phyloP scores from a whole-genome alignment of 1,140 invertebrate species.

The Heliothis virescens region DNA sequence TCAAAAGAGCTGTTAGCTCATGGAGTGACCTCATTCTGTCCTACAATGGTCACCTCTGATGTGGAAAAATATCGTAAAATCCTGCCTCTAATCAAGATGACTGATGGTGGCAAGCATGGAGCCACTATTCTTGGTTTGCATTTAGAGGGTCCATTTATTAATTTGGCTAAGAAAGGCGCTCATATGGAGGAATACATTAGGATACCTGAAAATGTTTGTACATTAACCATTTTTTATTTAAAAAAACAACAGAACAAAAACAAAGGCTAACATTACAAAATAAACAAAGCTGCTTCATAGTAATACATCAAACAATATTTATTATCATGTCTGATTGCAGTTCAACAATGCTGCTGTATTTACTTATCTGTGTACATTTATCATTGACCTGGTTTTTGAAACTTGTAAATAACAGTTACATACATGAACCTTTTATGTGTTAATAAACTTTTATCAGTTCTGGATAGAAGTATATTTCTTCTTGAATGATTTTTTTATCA shows the following conservation, averaged over 20 bases:
- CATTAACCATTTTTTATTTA: not conserved
- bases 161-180: conserved; percentile 96
- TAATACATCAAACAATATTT: conserved; percentile 54
- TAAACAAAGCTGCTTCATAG: conserved; percentile 20
- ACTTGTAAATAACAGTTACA: conserved; percentile 38
- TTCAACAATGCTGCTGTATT: not conserved
- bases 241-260: not conserved
- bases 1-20: conserved; percentile 92
- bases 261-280: not conserved
- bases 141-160: conserved; percentile 99
- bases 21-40: conserved; percentile 99
- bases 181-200: conserved; percentile 93
- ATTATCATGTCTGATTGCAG: conserved; percentile 46
- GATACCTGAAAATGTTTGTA: conserved; percentile 88
- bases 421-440: conserved; percentile 7
- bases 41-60: conserved; percentile 97
- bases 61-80: conserved; percentile 92
- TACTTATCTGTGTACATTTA: conserved; percentile 53
- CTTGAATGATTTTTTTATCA: too few relatives aligned
- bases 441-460: conserved; percentile 55
- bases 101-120: conserved; percentile 88
- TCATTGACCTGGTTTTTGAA: conserved; percentile 68
- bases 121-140: conserved; percentile 95
- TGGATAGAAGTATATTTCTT: not conserved
- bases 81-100: conserved; percentile 89